Evolutionary conservation across 2,797 vertebrate genomes (phyloP).

Genomic region (Martes flavigula): DNA sequence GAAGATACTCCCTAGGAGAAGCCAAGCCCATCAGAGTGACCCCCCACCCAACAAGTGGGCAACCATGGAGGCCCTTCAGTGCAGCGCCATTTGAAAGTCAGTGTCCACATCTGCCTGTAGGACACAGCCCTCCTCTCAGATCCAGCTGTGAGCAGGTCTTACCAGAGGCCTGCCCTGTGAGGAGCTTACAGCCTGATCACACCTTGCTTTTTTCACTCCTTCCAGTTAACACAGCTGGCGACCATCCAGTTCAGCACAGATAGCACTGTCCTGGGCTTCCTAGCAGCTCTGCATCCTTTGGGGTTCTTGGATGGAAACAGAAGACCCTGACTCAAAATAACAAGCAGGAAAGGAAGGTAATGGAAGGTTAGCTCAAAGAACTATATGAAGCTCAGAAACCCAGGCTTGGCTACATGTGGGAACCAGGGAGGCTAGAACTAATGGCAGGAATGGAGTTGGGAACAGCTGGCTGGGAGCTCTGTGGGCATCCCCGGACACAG

Average conservation of each 20-base stretch:
- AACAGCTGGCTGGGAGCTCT: neutral
- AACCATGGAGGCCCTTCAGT: neutral
- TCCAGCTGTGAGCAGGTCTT: neutral
- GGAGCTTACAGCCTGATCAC: neutral
- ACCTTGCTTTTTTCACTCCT: neutral
- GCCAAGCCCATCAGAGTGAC: neutral
- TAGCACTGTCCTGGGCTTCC: neutral
- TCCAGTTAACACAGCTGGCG: neutral
- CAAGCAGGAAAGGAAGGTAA: neutral
- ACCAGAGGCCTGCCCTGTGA: neutral
- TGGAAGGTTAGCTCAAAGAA: neutral
- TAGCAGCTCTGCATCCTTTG: neutral
- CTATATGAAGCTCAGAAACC: neutral
- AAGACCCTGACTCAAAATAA: neutral
- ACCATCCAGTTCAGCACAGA: neutral
- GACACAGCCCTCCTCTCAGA: neutral
- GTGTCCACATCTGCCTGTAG: neutral
- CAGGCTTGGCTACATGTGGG: neutral
- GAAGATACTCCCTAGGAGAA: neutral
- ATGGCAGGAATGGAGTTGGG: neutral
- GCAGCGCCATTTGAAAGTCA: neutral
- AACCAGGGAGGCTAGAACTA: neutral
- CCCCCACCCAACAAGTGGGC: neutral
- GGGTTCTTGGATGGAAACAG: neutral
- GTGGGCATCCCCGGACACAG: neutral